Percentiles rank a stretch among this genome's conserved stretches.
Conservation (phyloP, 2,797 vertebrate genomes). For the Poeciliopsis presidionis region DNA sequence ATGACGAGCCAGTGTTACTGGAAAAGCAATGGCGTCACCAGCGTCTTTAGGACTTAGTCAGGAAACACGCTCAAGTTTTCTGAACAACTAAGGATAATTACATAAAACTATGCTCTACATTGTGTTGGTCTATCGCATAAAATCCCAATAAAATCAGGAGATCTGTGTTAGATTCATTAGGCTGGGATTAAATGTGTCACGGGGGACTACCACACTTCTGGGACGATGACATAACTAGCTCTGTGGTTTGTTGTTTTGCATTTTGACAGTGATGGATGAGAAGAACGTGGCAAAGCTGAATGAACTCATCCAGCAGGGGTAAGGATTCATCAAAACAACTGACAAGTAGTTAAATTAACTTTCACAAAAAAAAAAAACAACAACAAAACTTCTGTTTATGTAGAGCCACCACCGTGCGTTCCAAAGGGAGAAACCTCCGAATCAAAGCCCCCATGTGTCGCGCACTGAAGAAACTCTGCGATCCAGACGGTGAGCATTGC, state of each 20-base stretch:
- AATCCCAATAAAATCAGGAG: neutral
- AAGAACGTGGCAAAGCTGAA: conserved; percentile 97
- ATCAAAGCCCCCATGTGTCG: conserved; percentile 99
- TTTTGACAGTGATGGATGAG: conserved; percentile 95
- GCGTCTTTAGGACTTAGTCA: neutral
- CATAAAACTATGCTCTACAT: neutral
- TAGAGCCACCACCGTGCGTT: conserved; percentile 96
- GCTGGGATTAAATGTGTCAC: conserved; percentile 42
- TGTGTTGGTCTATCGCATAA: neutral
- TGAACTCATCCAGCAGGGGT: conserved; percentile 98
- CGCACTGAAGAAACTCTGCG: conserved; percentile 96
- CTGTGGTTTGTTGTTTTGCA: conserved; percentile 53
- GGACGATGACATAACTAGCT: conserved; percentile 36
- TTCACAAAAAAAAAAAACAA: neutral
- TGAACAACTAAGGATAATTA: neutral
- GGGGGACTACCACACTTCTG: conserved; percentile 30
- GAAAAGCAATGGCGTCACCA: neutral
- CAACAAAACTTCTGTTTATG: conserved; percentile 8
- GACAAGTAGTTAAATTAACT: neutral
- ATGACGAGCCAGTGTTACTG: neutral
- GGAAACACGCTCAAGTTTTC: neutral
- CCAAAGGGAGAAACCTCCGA: conserved; percentile 95
- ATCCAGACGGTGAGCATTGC: conserved; percentile 89
- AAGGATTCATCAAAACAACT: conserved; percentile 58
- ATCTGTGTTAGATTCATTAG: conserved; percentile 26